Percentiles rank a stretch among this genome's conserved stretches.
Conservation (phyloP, 2,113 vertebrate species). For the Tylochromis polylepis region DNA sequence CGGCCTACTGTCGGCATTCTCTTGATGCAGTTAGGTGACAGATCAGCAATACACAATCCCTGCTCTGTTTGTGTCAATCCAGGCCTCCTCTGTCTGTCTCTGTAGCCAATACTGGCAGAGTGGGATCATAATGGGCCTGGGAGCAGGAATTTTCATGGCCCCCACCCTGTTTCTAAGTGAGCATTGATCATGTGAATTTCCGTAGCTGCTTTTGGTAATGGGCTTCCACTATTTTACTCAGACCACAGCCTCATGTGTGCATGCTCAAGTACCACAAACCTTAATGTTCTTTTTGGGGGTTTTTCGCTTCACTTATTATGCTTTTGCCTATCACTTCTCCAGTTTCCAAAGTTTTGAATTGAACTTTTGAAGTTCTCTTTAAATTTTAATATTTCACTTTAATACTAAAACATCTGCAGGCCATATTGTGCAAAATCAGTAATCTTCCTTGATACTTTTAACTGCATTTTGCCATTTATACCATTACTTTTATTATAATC, state of each 20-base stretch:
- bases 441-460: neutral
- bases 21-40: slow-evolving; percentile 57
- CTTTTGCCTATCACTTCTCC: neutral
- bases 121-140: slow-evolving; percentile 49
- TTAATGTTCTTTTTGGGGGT: neutral
- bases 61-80: slow-evolving; percentile 62
- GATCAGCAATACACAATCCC: slow-evolving; percentile 69
- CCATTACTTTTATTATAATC: neutral
- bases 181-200: slow-evolving; percentile 50
- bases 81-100: slow-evolving; percentile 40
- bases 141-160: slow-evolving; percentile 54
- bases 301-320: neutral
- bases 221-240: slow-evolving; percentile 18
- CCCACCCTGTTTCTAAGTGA: slow-evolving; percentile 12
- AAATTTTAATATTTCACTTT: neutral
- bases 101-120: slow-evolving; percentile 20
- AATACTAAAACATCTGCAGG: neutral
- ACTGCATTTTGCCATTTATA: neutral
- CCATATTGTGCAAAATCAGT: neutral
- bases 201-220: neutral
- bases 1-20: slow-evolving; percentile 60
- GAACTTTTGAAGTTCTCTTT: neutral
- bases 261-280: neutral
- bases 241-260: neutral
- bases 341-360: neutral